Percentiles rank a stretch among this genome's conserved stretches.
These are phyloP conservation scores for Corapipo altera DNA, from an alignment of 2,113 vertebrate species.

Conservation along the genomic window DNA sequence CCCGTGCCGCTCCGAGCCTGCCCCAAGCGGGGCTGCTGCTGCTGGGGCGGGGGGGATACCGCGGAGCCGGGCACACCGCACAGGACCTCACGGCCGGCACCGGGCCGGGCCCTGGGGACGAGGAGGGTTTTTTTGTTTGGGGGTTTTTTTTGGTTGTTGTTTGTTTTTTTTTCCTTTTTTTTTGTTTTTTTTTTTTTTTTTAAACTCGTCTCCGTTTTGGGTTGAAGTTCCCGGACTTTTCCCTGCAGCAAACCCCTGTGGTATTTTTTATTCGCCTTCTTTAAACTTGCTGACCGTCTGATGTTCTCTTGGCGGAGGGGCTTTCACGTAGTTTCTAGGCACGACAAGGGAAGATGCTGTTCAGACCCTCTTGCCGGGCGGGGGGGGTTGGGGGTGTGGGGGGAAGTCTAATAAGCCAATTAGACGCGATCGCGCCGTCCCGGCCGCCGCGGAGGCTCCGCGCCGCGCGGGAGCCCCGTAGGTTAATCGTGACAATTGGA, in stretches of 20 bases:
- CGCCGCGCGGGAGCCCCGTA: neutral
- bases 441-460: slow-evolving; percentile 24
- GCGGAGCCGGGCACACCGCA: neutral
- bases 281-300: neutral
- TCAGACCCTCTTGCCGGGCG: neutral
- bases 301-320: neutral
- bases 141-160: no score
- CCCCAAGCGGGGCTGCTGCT: neutral
- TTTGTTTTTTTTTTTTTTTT: no score
- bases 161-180: neutral
- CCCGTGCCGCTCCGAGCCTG: neutral
- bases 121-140: neutral
- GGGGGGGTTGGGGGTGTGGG: neutral
- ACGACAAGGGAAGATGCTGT: neutral
- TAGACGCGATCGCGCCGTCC: neutral
- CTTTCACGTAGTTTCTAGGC: neutral
- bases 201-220: neutral
- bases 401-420: slow-evolving; percentile 5
- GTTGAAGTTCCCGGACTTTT: neutral
- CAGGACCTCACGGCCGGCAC: neutral
- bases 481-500: slow-evolving; percentile 43
- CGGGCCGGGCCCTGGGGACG: neutral
- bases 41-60: neutral
- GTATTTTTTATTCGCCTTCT: neutral
- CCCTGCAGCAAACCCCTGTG: neutral